Base-by-base conservation (phyloP, 2,113 vertebrate genomes). In the Microcebus lehilahytsara region DNA sequence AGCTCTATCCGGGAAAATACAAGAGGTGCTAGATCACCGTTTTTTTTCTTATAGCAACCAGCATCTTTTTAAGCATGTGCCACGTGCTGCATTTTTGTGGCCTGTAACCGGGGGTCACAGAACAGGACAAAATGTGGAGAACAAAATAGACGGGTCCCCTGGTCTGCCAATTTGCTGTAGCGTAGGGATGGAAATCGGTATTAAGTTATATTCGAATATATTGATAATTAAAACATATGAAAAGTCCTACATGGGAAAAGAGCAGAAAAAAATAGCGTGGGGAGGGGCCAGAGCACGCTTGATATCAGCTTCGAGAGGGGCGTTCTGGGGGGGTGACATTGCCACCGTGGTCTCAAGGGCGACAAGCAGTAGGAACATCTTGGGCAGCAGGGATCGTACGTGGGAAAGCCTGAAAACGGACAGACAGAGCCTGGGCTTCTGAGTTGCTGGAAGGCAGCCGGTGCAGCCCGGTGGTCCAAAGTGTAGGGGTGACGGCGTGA, bases 401-500 rank as follows among this genome's bases (percentile, higher is more conserved):
- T 4, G 17, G 34, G 17, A 66, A 83, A 74, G 40, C 34, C 9
- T n/a, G n/a, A n/a, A n/a, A n/a, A n/a, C n/a, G n/a, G 25, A 58
- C 34, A 71, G 40, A 30, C 34, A 71, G 40, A 30, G 34, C 49
- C 34, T 34, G 30, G 49, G 67, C 13, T 17, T 4, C 16, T 25
- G 60, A 40, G 40, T 14, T 67, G 14, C 49, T 69, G 66, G 23
- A 77, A 56, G 53, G 16, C 34, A 71, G 1, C 67, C 30, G 10
- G 8, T 5, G 23, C 27, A 34, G 34, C 25, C 14, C 32, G 20
- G 32, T 30, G 20, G 0, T 49, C 40, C 16, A 27, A 74, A 25
- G 32, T 30, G 14, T 0, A 5, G 14, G 42, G 14, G 25, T 0
- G 8, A 9, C 0, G 8, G 74, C 2, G 4, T 19, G 42, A 19